phyloP scores from a whole-genome alignment of 37 sponge, comb jelly and placozoan species.

The Aphrocallistes beatrix region DNA sequence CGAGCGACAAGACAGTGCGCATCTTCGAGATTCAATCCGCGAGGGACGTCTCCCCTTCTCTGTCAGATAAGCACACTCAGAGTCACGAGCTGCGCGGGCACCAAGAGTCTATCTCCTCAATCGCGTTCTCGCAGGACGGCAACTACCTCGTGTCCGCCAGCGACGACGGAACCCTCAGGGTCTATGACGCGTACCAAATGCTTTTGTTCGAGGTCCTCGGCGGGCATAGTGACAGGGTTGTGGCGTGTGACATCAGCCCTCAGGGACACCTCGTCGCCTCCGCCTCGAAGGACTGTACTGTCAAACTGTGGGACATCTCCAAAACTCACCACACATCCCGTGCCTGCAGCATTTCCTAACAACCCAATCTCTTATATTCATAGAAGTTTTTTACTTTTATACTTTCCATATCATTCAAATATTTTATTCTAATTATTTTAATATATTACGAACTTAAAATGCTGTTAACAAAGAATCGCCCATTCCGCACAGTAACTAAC shows the following conservation, averaged over 20 bases:
- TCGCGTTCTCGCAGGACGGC: neutral
- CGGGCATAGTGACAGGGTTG: neutral
- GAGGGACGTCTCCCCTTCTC: neutral
- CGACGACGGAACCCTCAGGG: neutral
- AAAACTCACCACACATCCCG: neutral
- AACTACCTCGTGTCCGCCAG: neutral
- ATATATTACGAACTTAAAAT: neutral
- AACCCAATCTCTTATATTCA: neutral
- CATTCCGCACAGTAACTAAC: too few relatives aligned
- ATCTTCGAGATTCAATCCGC: constrained; percentile 10
- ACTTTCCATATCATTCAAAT: neutral
- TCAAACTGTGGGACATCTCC: constrained; percentile 23
- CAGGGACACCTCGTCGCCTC: constrained; percentile 15
- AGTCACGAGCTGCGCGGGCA: constrained; percentile 7
- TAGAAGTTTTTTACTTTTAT: neutral
- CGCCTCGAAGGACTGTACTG: constrained; percentile 18
- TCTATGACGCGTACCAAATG: neutral
- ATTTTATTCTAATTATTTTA: neutral
- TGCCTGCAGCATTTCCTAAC: neutral
- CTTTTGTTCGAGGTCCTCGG: neutral
- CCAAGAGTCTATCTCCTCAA: neutral
- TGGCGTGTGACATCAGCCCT: neutral
- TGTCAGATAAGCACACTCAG: neutral
- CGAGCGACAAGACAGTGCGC: constrained; percentile 22
- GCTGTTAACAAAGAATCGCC: too few relatives aligned